Evolutionary conservation across 2,797 vertebrate species (phyloP).

Genomic region (Ataeniobius toweri): DNA sequence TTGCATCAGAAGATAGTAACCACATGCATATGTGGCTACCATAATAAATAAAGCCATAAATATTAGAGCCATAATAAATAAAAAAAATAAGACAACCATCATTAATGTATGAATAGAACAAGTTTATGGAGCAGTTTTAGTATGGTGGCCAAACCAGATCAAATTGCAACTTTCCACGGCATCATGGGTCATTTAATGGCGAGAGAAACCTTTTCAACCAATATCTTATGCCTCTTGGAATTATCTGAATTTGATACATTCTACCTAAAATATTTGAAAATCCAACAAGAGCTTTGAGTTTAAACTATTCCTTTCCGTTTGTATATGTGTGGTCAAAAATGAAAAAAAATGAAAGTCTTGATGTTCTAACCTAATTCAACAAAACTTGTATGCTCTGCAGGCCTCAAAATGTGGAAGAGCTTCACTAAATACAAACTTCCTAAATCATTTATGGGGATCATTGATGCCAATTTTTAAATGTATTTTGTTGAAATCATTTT

Average conservation of each 20-base stretch:
- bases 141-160: background rate
- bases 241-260: background rate
- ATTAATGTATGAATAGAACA: background rate
- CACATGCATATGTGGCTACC: background rate
- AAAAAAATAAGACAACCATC: too few species aligned
- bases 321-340: background rate
- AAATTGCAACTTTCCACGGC: too few species aligned
- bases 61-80: too few species aligned
- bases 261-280: background rate
- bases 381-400: background rate
- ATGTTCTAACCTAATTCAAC: background rate
- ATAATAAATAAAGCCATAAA: too few species aligned
- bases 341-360: background rate
- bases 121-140: background rate
- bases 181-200: background rate
- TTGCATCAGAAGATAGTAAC: background rate
- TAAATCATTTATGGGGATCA: background rate
- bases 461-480: background rate
- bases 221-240: background rate
- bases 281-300: background rate
- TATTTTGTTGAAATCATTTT: background rate
- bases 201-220: background rate
- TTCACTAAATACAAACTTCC: background rate
- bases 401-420: background rate
- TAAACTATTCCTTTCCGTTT: background rate